Percentiles rank a stretch among this genome's conserved stretches.
Conservation (phyloP, 1,140 invertebrate species). For the Eufriesea mexicana region DNA sequence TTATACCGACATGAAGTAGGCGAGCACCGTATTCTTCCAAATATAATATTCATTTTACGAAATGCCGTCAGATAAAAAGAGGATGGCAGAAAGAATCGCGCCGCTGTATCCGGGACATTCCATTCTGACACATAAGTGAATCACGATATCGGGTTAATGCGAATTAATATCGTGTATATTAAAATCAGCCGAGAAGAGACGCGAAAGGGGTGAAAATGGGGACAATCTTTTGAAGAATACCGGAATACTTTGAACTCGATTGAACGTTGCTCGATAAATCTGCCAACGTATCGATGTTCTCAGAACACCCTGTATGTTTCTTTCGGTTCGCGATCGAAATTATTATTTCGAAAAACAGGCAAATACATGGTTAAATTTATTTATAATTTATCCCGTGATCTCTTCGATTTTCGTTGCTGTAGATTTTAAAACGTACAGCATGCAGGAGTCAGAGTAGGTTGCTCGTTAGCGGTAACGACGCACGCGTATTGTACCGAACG, state of each 20-base stretch:
- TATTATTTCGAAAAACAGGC: too few relatives aligned
- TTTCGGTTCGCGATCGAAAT: too few relatives aligned
- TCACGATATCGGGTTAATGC: slow-evolving; percentile 16
- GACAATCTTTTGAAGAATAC: not conserved
- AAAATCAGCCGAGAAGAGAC: not conserved
- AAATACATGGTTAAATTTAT: too few relatives aligned
- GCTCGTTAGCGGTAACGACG: too few relatives aligned
- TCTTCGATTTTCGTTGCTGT: too few relatives aligned
- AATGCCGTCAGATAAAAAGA: not conserved
- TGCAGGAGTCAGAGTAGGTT: too few relatives aligned
- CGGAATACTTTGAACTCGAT: not conserved
- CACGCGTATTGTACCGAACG: too few relatives aligned
- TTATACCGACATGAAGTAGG: slow-evolving; percentile 48
- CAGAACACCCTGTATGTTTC: not conserved
- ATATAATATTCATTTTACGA: slow-evolving; percentile 53
- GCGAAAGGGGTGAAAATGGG: not conserved
- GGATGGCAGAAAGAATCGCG: not conserved
- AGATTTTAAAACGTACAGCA: too few relatives aligned
- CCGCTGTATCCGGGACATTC: too few relatives aligned
- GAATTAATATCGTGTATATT: slow-evolving; percentile 11
- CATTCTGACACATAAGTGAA: not conserved
- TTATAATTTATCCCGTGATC: too few relatives aligned
- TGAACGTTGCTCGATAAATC: not conserved
- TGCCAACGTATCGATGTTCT: not conserved
- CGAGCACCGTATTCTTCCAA: slow-evolving; percentile 31